A percentile compares a stretch with the other conserved stretches of the same genome.
These are phyloP conservation scores for Aplysia californica DNA, from an alignment of 1,140 invertebrate genomes.

Conservation along the genomic window DNA sequence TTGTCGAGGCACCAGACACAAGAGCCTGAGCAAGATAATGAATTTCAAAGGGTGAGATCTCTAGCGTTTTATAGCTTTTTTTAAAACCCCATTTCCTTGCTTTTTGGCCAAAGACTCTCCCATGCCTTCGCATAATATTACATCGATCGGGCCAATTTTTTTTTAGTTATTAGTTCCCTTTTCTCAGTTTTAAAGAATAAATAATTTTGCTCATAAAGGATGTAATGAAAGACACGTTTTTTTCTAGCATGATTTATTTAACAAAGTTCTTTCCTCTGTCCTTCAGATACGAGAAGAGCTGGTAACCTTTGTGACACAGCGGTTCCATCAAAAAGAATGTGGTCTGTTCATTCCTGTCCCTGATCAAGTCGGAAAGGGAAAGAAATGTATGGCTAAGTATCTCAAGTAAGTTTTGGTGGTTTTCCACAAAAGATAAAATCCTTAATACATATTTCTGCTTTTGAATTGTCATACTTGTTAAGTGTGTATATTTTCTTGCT, in stretches of 20 bases:
- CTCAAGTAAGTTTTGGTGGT: slow-evolving; percentile 36
- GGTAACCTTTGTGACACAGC: slow-evolving; percentile 38
- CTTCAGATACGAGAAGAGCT: slow-evolving; percentile 39
- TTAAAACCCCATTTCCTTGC: background rate
- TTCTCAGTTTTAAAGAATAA: background rate
- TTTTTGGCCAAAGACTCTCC: slow-evolving; percentile 7
- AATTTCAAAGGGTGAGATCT: slow-evolving; percentile 17
- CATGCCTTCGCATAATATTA: background rate
- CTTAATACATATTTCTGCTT: background rate
- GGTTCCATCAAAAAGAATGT: slow-evolving; percentile 53
- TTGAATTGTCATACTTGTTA: background rate
- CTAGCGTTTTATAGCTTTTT: background rate
- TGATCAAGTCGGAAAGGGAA: slow-evolving; percentile 34
- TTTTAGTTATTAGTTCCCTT: background rate
- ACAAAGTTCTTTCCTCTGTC: slow-evolving; percentile 1
- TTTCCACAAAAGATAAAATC: background rate
- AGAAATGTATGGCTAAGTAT: slow-evolving; percentile 27
- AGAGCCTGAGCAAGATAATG: slow-evolving; percentile 12
- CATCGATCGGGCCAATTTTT: background rate
- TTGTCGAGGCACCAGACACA: slow-evolving; percentile 20
- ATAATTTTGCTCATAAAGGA: background rate
- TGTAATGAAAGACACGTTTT: background rate
- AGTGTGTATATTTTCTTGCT: background rate
- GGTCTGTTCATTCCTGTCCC: slow-evolving; percentile 47
- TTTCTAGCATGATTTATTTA: slow-evolving; percentile 13